Base-by-base conservation (phyloP, 1,140 invertebrate species). In the Pseudoatta argentina region DNA sequence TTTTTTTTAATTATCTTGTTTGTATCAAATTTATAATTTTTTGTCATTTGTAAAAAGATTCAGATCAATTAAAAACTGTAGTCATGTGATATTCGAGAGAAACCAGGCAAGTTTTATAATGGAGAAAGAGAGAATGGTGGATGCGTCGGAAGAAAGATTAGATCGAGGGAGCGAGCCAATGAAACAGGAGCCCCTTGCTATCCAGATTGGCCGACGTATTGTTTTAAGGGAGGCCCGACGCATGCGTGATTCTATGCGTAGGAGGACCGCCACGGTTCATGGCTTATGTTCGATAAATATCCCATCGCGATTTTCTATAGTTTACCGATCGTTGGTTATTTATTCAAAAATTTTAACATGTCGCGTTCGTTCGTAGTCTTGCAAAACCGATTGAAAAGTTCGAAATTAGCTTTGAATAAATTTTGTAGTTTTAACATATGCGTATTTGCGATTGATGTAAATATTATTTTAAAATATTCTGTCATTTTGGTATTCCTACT, bases 201-300 rank as follows among this genome's bases (percentile, higher is more conserved):
- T 92, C 86, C 89, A 95, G 94, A 95, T 95, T 95, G 94, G 95
- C 94, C 92, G 94, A 88, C 92, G 93, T 92, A 95, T 95, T 95
- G 94, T 95, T 95, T 95, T 92, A 95, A 95, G 94, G 94, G 93
- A 93, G 94, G 94, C 93, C 87, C 92, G 88, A 91, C 94, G 95
- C 95, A 95, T 95, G 94, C 94, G 94, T 92, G 85, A 77, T 86
- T 39, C 57, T 78, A 57, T 91, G 91, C 92, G 94, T 94, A 92
- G 94, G 93, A 94, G 94, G 94, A 93, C 63, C 93, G 89, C 92
- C 92, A 91, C 81, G 92, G 88, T 89, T 89, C 92, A 93, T 91
- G 90, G 90, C 91, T 93, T 91, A 92, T 87, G 86, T 39, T 88
- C 55, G 34, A 66, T 55, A 78, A 67, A 51, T 34, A 78, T 88